Conservation (phyloP, 1,140 invertebrate genomes). For the Calliphora vicina region DNA sequence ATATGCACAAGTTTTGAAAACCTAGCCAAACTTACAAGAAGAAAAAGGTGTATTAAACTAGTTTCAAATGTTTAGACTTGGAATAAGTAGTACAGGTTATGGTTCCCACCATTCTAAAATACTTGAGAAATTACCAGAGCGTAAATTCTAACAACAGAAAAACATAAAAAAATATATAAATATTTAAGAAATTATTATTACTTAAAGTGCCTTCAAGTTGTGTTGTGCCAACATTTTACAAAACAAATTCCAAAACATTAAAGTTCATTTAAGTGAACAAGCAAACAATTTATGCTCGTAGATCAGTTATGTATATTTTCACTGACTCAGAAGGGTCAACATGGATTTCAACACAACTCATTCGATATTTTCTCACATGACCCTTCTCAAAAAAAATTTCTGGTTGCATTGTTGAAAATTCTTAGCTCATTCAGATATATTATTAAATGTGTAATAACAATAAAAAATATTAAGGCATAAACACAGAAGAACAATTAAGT, state of each 20-base stretch:
- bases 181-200: neutral
- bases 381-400: neutral
- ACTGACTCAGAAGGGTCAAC: neutral
- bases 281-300: neutral
- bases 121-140: neutral
- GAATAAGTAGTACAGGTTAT: neutral
- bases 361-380: neutral
- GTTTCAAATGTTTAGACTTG: no score
- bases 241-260: no score
- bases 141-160: neutral
- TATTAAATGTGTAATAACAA: neutral
- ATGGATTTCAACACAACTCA: neutral
- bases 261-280: neutral
- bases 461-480: neutral
- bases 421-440: neutral
- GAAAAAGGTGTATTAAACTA: no score
- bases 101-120: neutral
- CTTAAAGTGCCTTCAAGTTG: neutral
- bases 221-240: neutral
- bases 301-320: neutral
- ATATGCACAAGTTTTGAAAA: no score
- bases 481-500: no score
- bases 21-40: no score
- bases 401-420: no score
- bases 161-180: neutral